Evolutionary conservation across 2,113 vertebrate species (phyloP).

Genomic region (Cepphus grylle): DNA sequence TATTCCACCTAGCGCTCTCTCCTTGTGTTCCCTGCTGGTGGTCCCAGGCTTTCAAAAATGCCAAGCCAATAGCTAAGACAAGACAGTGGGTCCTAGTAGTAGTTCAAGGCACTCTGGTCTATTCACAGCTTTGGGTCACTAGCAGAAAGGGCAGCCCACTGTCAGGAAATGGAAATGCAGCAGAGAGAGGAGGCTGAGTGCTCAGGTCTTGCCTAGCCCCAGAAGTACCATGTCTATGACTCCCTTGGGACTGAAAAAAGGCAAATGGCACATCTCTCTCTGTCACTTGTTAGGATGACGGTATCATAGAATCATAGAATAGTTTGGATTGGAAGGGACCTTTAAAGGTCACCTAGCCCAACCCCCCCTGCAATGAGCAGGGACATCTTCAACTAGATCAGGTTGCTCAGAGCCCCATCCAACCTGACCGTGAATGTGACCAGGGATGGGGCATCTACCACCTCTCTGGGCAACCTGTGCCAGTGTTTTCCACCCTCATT

Average conservation of each 20-base stretch:
- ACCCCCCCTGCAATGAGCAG: not conserved
- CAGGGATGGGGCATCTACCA: not conserved
- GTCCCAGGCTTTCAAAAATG: not conserved
- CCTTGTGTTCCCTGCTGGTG: not conserved
- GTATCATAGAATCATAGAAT: not conserved
- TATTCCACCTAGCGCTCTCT: not conserved
- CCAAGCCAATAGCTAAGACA: not conserved
- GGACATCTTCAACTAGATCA: not conserved
- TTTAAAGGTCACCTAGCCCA: not conserved
- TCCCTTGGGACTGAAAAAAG: not conserved
- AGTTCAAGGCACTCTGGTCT: not conserved
- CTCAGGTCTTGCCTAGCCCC: not conserved
- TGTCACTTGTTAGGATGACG: not conserved
- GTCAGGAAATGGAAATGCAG: not conserved
- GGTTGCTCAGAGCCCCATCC: not conserved
- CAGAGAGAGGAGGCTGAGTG: not conserved
- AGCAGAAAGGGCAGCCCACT: not conserved
- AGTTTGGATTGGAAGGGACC: not conserved
- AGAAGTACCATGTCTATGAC: not conserved
- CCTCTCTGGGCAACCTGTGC: not conserved
- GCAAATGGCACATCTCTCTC: not conserved
- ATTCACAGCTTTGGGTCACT: not conserved
- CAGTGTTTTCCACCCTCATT: not conserved
- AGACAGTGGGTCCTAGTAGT: not conserved
- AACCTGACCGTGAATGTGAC: not conserved